Conservation (phyloP, 2,797 vertebrate species). For the Saxicola maurus region DNA sequence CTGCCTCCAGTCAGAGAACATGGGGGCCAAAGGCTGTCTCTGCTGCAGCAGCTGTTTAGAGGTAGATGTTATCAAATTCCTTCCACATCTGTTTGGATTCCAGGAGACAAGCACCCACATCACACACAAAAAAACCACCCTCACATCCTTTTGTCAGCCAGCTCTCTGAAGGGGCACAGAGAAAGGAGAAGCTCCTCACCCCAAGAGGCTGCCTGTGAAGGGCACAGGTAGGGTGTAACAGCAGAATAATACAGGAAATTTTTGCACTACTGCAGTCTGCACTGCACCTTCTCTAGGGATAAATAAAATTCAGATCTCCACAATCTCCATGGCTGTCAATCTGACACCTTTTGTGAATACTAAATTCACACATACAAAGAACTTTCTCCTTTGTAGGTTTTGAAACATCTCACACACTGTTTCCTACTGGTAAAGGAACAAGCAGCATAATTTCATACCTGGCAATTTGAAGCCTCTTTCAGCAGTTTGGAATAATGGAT, state of each 20-base stretch:
- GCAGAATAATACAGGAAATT: background rate
- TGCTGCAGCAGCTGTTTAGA: background rate
- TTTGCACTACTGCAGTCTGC: slow-evolving; percentile 9
- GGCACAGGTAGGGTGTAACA: background rate
- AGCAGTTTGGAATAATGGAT: slow-evolving; percentile 42
- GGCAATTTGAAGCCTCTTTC: slow-evolving; percentile 46
- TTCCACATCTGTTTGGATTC: background rate
- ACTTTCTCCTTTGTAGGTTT: slow-evolving; percentile 52
- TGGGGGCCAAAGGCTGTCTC: background rate
- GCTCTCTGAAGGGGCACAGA: background rate
- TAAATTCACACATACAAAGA: slow-evolving; percentile 56
- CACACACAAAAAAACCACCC: background rate
- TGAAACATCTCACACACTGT: background rate
- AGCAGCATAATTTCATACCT: slow-evolving; percentile 47
- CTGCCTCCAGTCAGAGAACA: background rate
- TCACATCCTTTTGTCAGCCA: background rate
- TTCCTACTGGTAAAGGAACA: slow-evolving; percentile 46
- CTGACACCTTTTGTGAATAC: slow-evolving; percentile 56
- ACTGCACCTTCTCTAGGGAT: slow-evolving; percentile 29
- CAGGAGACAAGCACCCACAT: background rate
- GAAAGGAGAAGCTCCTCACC: background rate
- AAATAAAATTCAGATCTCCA: slow-evolving; percentile 47
- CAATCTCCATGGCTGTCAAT: slow-evolving; percentile 42
- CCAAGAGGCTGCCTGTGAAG: background rate
- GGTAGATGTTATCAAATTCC: background rate